Conservation (phyloP, 2,113 vertebrate genomes). For the Anoura caudifer region DNA sequence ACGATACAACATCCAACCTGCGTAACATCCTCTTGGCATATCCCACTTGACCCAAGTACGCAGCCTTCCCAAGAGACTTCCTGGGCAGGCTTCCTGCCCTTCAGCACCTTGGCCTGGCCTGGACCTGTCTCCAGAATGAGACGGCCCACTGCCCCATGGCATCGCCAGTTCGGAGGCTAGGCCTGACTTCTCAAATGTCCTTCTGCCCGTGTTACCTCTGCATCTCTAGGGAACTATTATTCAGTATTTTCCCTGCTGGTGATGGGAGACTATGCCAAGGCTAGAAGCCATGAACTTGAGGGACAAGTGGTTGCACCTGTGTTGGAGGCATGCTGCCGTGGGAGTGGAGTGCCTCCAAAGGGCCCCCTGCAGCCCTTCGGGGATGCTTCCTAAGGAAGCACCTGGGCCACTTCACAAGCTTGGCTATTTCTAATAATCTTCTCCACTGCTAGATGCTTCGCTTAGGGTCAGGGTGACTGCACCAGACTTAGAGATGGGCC, state of each 20-base stretch:
- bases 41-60: constrained; percentile 84
- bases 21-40: constrained; percentile 62
- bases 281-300: constrained; percentile 81
- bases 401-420: constrained; percentile 74
- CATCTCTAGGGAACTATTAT: constrained; percentile 81
- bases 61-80: constrained; percentile 79
- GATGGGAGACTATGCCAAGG: constrained; percentile 79
- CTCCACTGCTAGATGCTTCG: constrained; percentile 82
- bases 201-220: constrained; percentile 76
- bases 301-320: constrained; percentile 81
- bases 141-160: background rate
- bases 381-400: constrained; percentile 75
- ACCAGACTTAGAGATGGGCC: constrained; percentile 72
- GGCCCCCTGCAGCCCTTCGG: constrained; percentile 53
- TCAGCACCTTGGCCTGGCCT: constrained; percentile 80
- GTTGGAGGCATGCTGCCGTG: background rate
- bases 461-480: constrained; percentile 46
- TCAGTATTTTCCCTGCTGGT: constrained; percentile 69
- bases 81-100: constrained; percentile 79
- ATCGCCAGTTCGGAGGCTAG: background rate
- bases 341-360: background rate
- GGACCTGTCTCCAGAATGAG: constrained; percentile 84
- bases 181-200: rapidly evolving
- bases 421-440: constrained; percentile 81
- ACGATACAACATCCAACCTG: background rate